Percentiles rank a stretch among this genome's conserved stretches.
Evolutionary conservation across 1,140 invertebrate species (phyloP).

Genomic region (Araneus ventricosus): DNA sequence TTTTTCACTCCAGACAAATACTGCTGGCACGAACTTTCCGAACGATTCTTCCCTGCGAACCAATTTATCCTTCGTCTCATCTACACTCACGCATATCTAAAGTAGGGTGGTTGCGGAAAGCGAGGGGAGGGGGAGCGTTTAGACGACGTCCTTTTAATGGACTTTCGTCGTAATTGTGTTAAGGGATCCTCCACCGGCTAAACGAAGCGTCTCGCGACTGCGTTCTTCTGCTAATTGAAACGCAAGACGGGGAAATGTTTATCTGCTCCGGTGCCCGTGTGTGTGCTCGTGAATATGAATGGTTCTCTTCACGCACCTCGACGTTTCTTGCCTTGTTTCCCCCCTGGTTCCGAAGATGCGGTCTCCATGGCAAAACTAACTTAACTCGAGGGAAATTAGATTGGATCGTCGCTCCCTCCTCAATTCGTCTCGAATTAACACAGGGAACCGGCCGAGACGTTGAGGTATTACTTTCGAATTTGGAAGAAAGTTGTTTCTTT

Average conservation of each 20-base stretch:
- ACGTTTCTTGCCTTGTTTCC: not conserved
- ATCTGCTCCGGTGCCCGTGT: not conserved
- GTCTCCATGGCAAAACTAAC: not conserved
- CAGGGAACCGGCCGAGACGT: not conserved
- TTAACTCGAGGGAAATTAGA: constrained; percentile 11
- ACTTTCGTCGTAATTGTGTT: constrained; percentile 52
- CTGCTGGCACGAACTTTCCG: not conserved
- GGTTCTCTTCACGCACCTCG: not conserved
- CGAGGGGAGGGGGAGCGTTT: not conserved
- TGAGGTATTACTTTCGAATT: not conserved
- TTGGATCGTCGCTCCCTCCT: not conserved
- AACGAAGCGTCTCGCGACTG: constrained; percentile 9
- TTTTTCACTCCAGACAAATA: too few relatives aligned
- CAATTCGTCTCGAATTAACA: not conserved
- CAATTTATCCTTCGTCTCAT: not conserved
- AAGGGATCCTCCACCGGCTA: constrained; percentile 5
- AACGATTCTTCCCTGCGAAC: not conserved
- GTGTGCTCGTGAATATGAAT: constrained; percentile 24
- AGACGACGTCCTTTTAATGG: constrained; percentile 34
- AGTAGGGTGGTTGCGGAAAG: too few relatives aligned
- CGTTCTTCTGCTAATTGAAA: constrained; percentile 47
- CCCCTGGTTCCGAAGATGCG: not conserved
- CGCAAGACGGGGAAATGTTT: constrained; percentile 17
- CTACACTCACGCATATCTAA: not conserved
- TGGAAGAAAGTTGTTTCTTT: not conserved